Evolutionary conservation across 2,113 vertebrate species (phyloP).

Genomic region (Paramisgurnus dabryanus): DNA sequence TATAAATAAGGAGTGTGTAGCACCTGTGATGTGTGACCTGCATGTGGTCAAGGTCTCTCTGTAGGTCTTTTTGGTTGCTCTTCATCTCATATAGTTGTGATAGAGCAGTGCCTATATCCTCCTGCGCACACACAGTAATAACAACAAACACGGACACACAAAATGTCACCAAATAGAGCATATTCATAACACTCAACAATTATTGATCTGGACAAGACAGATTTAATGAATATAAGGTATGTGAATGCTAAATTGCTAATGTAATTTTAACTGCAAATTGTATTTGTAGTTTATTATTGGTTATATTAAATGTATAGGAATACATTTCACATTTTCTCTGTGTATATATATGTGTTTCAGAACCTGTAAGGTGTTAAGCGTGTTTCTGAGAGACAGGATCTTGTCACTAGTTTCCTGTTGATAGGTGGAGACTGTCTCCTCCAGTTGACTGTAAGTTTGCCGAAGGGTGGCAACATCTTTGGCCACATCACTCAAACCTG

Average conservation of each 20-base stretch:
- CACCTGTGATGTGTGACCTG: conserved; percentile 72
- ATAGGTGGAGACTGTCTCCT: conserved; percentile 87
- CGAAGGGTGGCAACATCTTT: conserved; percentile 85
- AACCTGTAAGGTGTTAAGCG: conserved; percentile 92
- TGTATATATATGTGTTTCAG: conserved; percentile 6
- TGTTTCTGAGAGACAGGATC: conserved; percentile 91
- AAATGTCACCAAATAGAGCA: no score
- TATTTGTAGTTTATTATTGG: no score
- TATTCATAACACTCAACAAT: no score
- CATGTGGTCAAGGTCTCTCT: conserved; percentile 84
- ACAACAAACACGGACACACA: neutral
- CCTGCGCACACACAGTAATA: conserved; percentile 70
- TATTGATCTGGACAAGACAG: no score
- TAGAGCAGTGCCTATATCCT: conserved; percentile 86
- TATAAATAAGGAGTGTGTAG: neutral
- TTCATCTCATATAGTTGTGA: conserved; percentile 88
- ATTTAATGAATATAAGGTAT: no score
- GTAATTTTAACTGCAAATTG: no score
- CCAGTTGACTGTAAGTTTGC: conserved; percentile 83
- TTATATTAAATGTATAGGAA: no score
- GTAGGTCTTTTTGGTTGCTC: conserved; percentile 86
- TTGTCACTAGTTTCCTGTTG: conserved; percentile 89
- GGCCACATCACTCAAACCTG: conserved; percentile 84
- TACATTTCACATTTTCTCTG: no score
- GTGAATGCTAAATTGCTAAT: no score